Percentiles rank a stretch among this genome's conserved stretches.
phyloP scores from a whole-genome alignment of 2,888 invertebrate genomes.

The Dynastes grantii region DNA sequence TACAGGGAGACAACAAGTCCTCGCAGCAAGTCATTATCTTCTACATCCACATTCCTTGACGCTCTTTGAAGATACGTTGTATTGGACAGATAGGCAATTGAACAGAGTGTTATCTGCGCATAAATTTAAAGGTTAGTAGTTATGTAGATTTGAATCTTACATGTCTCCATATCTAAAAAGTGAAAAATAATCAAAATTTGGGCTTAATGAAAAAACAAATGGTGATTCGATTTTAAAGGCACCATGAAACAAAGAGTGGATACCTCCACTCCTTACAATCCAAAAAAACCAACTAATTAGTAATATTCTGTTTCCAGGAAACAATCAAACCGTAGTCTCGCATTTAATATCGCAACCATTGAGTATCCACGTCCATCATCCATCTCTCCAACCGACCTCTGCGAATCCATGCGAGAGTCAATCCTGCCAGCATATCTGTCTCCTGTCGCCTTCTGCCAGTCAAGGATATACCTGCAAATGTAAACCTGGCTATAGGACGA shows the following conservation, averaged over 20 bases:
- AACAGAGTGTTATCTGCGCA: slow-evolving; percentile 93
- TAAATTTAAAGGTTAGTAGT: slow-evolving; percentile 79
- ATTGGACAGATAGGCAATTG: slow-evolving; percentile 96
- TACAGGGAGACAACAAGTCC: slow-evolving; percentile 88
- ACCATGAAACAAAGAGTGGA: too few relatives aligned
- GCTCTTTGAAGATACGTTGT: slow-evolving; percentile 95
- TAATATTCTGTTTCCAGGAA: slow-evolving; percentile 71
- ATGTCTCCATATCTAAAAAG: not conserved
- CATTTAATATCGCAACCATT: slow-evolving; percentile 96
- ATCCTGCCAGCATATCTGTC: slow-evolving; percentile 91
- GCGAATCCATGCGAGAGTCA: slow-evolving; percentile 84
- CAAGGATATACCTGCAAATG: slow-evolving; percentile 91
- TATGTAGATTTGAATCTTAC: not conserved
- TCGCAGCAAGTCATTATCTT: slow-evolving; percentile 92
- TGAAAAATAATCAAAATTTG: too few relatives aligned
- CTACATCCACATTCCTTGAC: slow-evolving; percentile 96
- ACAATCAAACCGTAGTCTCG: slow-evolving; percentile 94
- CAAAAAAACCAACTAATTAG: not conserved
- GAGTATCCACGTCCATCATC: slow-evolving; percentile 96
- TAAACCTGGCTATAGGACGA: slow-evolving; percentile 85
- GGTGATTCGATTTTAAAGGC: too few relatives aligned
- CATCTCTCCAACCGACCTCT: slow-evolving; percentile 89
- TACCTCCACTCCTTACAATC: not conserved
- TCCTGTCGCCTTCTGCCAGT: slow-evolving; percentile 84
- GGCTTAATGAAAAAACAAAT: too few relatives aligned